Evolutionary conservation across 2,113 vertebrate species (phyloP).

Genomic region (Nestor notabilis): DNA sequence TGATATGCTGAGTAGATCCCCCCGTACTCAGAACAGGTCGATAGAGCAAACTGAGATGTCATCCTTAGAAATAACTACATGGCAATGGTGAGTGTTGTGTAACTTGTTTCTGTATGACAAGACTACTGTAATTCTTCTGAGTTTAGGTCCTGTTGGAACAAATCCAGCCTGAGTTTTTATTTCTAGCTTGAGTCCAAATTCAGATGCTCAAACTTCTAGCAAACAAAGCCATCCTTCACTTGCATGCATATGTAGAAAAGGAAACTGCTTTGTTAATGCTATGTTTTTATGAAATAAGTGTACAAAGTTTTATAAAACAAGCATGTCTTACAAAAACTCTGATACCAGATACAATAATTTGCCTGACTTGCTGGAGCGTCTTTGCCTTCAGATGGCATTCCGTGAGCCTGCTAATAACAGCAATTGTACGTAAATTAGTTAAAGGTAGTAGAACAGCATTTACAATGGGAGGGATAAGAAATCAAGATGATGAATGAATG

Average conservation of each 20-base stretch:
- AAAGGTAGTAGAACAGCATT: background rate
- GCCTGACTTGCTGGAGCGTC: background rate
- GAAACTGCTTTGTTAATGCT: background rate
- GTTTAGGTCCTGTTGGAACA: constrained; percentile 66
- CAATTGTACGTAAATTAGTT: background rate
- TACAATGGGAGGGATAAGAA: constrained; percentile 14
- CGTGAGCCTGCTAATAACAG: background rate
- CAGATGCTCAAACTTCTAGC: background rate
- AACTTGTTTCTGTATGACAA: constrained; percentile 34
- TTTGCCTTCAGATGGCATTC: background rate
- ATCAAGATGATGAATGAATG: constrained; percentile 18
- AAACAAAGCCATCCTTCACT: background rate
- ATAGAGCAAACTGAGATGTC: background rate
- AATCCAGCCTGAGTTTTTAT: constrained; percentile 46
- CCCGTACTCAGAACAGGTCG: background rate
- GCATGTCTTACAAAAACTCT: background rate
- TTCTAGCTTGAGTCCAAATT: constrained; percentile 3
- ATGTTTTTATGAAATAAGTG: background rate
- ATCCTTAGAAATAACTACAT: constrained; percentile 4
- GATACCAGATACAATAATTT: background rate
- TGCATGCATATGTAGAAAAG: background rate
- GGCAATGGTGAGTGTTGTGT: constrained; percentile 14
- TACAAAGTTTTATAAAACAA: background rate
- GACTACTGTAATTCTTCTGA: constrained; percentile 37
- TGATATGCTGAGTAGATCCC: background rate